A percentile compares a stretch with the other conserved stretches of the same genome.
These are phyloP conservation scores for Eupithecia inturbata DNA, from an alignment of 2,888 invertebrate species.

Conservation along the genomic window DNA sequence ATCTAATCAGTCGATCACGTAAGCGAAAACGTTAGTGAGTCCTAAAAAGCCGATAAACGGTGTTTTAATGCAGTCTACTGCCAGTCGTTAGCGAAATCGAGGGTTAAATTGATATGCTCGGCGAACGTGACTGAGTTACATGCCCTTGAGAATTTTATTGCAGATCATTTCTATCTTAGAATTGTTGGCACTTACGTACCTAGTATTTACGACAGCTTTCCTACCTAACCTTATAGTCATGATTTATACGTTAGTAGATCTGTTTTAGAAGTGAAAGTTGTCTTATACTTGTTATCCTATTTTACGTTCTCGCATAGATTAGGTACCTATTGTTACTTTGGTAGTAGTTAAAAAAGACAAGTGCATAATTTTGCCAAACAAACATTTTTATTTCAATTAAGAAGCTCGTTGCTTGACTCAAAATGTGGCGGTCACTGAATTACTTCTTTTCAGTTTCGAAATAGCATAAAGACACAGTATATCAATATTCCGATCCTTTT, in stretches of 20 bases:
- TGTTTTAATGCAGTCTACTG: constrained; percentile 33
- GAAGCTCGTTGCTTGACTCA: neutral
- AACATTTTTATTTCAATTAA: neutral
- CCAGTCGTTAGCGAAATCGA: constrained; percentile 35
- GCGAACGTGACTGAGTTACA: constrained; percentile 24
- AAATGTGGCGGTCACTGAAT: neutral
- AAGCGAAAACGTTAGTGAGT: constrained; percentile 34
- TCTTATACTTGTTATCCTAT: neutral
- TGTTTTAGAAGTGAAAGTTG: neutral
- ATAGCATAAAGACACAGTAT: neutral
- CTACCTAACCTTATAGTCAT: neutral
- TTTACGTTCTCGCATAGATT: neutral
- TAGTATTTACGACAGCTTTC: neutral
- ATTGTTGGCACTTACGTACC: neutral
- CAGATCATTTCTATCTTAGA: neutral
- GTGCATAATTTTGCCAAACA: neutral
- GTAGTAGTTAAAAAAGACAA: neutral
- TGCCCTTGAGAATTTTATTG: constrained; percentile 21
- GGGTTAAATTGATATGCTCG: constrained; percentile 34
- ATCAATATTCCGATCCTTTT: constrained; percentile 12
- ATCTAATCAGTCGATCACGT: constrained; percentile 37
- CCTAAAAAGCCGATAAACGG: constrained; percentile 35
- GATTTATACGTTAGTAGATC: neutral
- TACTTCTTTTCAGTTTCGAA: neutral
- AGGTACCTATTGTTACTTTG: neutral